phyloP scores from a whole-genome alignment of 2,797 vertebrate species.

The Lemur catta region DNA sequence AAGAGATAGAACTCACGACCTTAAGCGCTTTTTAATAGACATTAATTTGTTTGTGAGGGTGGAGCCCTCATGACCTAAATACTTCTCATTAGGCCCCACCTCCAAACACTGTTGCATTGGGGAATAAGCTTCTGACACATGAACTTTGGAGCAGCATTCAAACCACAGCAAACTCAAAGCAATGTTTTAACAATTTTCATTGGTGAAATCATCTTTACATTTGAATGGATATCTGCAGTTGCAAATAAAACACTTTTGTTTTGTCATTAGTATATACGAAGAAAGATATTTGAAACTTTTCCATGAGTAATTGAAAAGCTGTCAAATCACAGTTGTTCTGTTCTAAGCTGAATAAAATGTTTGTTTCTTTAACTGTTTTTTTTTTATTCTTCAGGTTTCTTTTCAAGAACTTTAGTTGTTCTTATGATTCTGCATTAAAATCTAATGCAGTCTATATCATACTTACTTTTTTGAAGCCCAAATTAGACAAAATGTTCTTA shows the following conservation, averaged over 20 bases:
- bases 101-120: background rate
- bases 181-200: background rate
- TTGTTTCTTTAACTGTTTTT: background rate
- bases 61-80: background rate
- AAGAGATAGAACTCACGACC: background rate
- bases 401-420: background rate
- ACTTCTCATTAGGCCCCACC: background rate
- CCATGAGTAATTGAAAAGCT: background rate
- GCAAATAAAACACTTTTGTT: constrained; percentile 2
- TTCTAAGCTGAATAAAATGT: background rate
- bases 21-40: background rate
- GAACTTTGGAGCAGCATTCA: background rate
- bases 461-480: background rate
- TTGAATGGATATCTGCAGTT: background rate
- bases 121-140: background rate
- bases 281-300: background rate
- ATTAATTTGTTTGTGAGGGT: background rate
- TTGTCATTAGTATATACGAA: background rate
- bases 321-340: background rate
- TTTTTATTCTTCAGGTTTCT: background rate
- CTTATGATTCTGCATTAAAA: background rate
- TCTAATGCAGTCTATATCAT: background rate
- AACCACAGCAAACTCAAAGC: background rate
- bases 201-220: background rate
- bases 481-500: background rate